Percentiles rank a stretch among this genome's conserved stretches.
phyloP scores from a whole-genome alignment of 2,797 vertebrate genomes.

The Channallabes apus region DNA sequence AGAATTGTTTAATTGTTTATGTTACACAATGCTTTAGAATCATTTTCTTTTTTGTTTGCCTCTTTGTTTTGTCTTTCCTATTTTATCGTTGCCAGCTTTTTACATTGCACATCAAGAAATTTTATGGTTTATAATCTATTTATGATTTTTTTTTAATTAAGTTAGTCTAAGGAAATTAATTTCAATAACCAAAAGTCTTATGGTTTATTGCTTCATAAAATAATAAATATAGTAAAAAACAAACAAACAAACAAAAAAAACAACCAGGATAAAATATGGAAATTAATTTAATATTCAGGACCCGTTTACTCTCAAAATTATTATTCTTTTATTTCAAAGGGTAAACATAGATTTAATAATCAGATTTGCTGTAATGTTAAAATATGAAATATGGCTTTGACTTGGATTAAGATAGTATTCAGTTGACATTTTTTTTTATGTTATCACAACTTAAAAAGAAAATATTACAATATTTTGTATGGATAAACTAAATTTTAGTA shows the following conservation, averaged over 20 bases:
- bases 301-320: background rate
- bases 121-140: background rate
- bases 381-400: background rate
- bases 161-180: background rate
- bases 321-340: background rate
- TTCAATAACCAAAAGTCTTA: background rate
- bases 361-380: background rate
- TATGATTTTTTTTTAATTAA: background rate
- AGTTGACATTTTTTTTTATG: background rate
- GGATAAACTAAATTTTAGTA: too few species aligned
- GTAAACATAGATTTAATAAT: background rate
- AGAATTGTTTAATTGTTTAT: background rate
- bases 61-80: background rate
- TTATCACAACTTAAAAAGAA: background rate
- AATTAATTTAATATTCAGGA: background rate
- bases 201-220: background rate
- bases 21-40: background rate
- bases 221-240: too few species aligned
- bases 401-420: background rate
- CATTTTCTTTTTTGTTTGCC: background rate
- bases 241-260: background rate
- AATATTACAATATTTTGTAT: too few species aligned
- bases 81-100: background rate
- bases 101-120: background rate
- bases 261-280: background rate